Base-by-base conservation (phyloP, 2,888 invertebrate genomes). In the Drosophila formosana region DNA sequence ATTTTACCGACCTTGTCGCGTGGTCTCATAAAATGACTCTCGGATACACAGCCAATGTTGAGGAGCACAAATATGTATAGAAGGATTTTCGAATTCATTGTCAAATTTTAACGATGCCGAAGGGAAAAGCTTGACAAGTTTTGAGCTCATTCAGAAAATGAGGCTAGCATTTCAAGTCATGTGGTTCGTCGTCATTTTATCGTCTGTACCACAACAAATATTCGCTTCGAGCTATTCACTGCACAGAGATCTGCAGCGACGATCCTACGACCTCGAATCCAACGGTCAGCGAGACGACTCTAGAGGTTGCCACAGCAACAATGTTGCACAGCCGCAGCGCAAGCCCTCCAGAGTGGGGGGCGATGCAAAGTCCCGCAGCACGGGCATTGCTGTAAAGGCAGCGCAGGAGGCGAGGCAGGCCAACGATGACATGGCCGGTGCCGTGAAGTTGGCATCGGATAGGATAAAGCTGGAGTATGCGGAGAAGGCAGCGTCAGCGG, bases 381-480 rank as follows among this genome's bases (percentile, higher is more conserved):
- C 94, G 0, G 94, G 93, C 80, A 95, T 96, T 78, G 96, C 96
- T 0, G 94, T 95, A 80, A 95, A 95, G 79, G 96, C 96, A 0
- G 96, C 96, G 0, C 94, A 95, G 57, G 95, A 95, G 89, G 96
- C 89, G 0, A 84, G 66, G 4, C 73, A 75, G 39, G 85, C 85
- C 7, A 80, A 72, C 37, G 85, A 86, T 2, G 88, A 95, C 0
- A 85, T 85, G 87, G 95, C 95, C 0, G 95, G 95, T 0, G 95
- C 95, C 32, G 95, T 95, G 94, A 95, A 95, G 0, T 94, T 95
- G 80, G 94, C 95, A 85, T 94, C 95, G 0, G 95, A 95, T 3
- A 95, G 95, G 92, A 94, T 94, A 0, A 95, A 95, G 92, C 93
- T 94, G 0, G 95, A 95, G 91, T 91, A 95, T 41, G 95, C 95